phyloP scores from a whole-genome alignment of 2,113 vertebrate genomes.

The Rhabdomys dilectus region DNA sequence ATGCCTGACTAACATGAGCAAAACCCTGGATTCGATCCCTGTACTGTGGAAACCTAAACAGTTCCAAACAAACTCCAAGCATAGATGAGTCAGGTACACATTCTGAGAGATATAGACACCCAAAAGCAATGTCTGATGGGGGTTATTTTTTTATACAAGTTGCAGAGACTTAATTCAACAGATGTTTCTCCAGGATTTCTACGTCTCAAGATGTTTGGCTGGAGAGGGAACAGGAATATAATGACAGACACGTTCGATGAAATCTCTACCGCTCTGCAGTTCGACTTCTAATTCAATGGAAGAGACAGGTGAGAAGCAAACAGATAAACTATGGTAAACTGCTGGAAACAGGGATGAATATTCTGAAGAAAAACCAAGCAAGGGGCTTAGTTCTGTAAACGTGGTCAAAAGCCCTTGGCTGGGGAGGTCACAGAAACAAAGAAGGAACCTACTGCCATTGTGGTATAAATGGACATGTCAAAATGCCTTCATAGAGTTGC shows the following conservation, averaged over 20 bases:
- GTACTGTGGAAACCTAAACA: background rate
- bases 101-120: constrained; percentile 2
- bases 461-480: background rate
- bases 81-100: background rate
- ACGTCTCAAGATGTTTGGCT: background rate
- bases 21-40: background rate
- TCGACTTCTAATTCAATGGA: constrained; percentile 22
- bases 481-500: background rate
- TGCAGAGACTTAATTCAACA: constrained; percentile 35
- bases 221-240: background rate
- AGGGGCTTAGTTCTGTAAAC: background rate
- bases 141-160: background rate
- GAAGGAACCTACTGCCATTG: background rate
- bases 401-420: background rate
- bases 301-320: background rate
- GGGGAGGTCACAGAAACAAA: background rate
- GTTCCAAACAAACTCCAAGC: constrained; percentile 6
- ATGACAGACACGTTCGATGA: background rate
- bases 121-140: background rate
- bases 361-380: constrained; percentile 30
- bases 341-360: background rate
- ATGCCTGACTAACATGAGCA: background rate
- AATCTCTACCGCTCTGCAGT: background rate
- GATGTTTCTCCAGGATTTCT: constrained; percentile 15
- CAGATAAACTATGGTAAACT: background rate